phyloP scores from a whole-genome alignment of 2,797 vertebrate species.

The Salarias fasciatus region DNA sequence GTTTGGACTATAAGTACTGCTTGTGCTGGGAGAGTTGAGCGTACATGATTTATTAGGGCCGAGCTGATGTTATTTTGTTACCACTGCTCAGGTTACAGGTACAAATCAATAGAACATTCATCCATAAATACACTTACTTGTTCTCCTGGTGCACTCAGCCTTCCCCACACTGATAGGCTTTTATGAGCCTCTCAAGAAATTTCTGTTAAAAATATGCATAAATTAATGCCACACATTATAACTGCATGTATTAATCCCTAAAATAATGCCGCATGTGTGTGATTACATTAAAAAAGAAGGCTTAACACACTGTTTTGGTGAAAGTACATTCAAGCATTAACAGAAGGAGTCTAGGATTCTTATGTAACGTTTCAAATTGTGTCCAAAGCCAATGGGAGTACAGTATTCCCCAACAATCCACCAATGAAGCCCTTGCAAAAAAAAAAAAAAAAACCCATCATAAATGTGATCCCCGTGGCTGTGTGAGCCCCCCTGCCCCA shows the following conservation, averaged over 20 bases:
- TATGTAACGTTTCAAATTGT: slow-evolving; percentile 10
- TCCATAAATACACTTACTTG: slow-evolving; percentile 67
- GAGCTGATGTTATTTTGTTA: slow-evolving; percentile 66
- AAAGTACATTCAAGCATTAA: not conserved
- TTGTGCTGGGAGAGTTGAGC: slow-evolving; percentile 37
- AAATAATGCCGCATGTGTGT: slow-evolving; percentile 14
- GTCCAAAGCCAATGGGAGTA: slow-evolving; percentile 2
- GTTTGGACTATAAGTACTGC: slow-evolving; percentile 1
- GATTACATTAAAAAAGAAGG: not conserved
- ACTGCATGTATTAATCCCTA: slow-evolving; percentile 30
- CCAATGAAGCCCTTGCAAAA: slow-evolving; percentile 16
- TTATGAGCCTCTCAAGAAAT: slow-evolving; percentile 24
- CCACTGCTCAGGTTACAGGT: slow-evolving; percentile 72
- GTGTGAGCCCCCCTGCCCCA: slow-evolving; percentile 41
- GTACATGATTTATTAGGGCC: slow-evolving; percentile 46
- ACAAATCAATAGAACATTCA: slow-evolving; percentile 74
- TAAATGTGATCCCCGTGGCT: slow-evolving; percentile 31
- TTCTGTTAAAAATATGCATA: slow-evolving; percentile 14
- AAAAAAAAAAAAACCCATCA: too few relatives aligned
- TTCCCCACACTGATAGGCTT: not conserved
- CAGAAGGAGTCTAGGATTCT: not conserved
- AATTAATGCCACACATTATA: slow-evolving; percentile 22
- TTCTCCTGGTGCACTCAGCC: slow-evolving; percentile 46
- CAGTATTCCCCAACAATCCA: slow-evolving; percentile 1
- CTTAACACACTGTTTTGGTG: slow-evolving; percentile 7